Evolutionary conservation across 2,888 invertebrate genomes (phyloP).

Genomic region (Camponotus fellah): DNA sequence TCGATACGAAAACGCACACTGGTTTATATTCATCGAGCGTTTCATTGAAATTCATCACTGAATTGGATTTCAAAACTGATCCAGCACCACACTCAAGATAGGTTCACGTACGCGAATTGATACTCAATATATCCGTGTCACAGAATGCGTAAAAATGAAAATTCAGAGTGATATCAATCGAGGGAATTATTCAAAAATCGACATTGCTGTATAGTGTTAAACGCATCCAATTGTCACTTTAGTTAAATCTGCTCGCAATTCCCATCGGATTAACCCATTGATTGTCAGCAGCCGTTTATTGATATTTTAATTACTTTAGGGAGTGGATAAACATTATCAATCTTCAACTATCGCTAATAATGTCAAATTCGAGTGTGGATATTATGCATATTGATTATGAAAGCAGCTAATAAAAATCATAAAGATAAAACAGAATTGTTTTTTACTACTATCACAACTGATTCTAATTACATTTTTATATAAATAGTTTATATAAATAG

Average conservation of each 20-base stretch:
- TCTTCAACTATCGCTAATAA: not conserved
- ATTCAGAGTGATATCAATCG: not conserved
- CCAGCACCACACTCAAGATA: constrained; percentile 15
- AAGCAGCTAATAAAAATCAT: not conserved
- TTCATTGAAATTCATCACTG: constrained; percentile 34
- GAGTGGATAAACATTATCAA: not conserved
- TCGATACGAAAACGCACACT: not conserved
- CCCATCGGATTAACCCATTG: constrained; percentile 12
- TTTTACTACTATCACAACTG: not conserved
- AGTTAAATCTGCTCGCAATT: constrained; percentile 25
- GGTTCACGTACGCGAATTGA: constrained; percentile 16
- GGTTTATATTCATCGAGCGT: constrained; percentile 31
- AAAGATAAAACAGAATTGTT: too few species aligned
- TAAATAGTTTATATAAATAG: too few species aligned
- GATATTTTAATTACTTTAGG: constrained; percentile 40
- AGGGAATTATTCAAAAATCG: constrained; percentile 20
- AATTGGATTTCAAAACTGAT: constrained; percentile 28
- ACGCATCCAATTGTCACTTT: constrained; percentile 18
- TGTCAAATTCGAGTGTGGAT: not conserved
- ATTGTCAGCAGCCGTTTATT: constrained; percentile 20
- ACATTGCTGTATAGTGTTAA: not conserved
- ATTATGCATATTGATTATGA: not conserved
- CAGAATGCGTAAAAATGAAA: constrained; percentile 19
- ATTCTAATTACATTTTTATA: not conserved
- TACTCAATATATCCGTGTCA: constrained; percentile 10